phyloP scores from a whole-genome alignment of 2,797 vertebrate genomes.

The Mycteria americana region DNA sequence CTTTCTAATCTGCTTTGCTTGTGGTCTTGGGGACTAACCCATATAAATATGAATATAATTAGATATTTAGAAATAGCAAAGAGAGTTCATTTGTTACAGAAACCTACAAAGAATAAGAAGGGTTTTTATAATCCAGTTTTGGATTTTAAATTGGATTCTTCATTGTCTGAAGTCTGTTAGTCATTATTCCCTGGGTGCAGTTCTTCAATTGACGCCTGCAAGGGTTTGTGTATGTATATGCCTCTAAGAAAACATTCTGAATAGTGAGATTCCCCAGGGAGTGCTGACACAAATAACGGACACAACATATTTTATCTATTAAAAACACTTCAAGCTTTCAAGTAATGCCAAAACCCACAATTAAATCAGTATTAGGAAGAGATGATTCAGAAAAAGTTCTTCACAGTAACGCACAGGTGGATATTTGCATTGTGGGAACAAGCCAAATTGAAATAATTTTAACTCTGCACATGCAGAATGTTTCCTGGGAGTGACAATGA shows the following conservation, averaged over 20 bases:
- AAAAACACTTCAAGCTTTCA: slow-evolving; percentile 49
- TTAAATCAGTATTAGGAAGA: slow-evolving; percentile 41
- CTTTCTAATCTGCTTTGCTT: slow-evolving; percentile 3
- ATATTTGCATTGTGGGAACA: slow-evolving; percentile 48
- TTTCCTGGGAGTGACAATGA: background rate
- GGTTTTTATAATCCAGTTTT: background rate
- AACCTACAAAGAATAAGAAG: background rate
- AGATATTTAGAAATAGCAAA: slow-evolving; percentile 4
- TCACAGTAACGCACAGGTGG: slow-evolving; percentile 31
- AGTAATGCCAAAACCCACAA: slow-evolving; percentile 42
- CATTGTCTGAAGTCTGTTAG: slow-evolving; percentile 47
- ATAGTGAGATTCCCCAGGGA: slow-evolving; percentile 11
- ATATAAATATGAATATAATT: slow-evolving; percentile 12
- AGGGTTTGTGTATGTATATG: background rate
- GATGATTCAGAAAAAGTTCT: slow-evolving; percentile 38
- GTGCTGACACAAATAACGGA: slow-evolving; percentile 55
- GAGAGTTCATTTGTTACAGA: background rate
- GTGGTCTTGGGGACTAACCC: slow-evolving; percentile 15
- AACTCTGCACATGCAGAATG: background rate
- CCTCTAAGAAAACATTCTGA: slow-evolving; percentile 32
- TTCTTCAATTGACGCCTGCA: slow-evolving; percentile 26
- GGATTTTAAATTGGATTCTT: slow-evolving; percentile 16
- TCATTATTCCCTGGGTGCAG: slow-evolving; percentile 37
- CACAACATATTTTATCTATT: slow-evolving; percentile 56
- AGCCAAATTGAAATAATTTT: background rate